phyloP scores from a whole-genome alignment of 2,113 vertebrate genomes.

The Varanus komodoensis region DNA sequence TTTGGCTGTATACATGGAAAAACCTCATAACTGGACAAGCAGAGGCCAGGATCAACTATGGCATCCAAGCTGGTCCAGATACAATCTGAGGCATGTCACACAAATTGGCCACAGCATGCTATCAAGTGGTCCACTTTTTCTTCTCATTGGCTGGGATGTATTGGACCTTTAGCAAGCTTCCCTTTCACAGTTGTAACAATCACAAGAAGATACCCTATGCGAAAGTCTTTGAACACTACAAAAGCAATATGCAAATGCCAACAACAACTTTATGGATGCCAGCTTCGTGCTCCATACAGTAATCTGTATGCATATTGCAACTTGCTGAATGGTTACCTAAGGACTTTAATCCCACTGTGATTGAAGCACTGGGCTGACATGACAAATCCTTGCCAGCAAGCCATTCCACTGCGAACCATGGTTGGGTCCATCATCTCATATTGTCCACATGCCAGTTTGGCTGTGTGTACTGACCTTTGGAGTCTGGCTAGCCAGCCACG shows the following conservation, averaged over 20 bases:
- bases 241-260: neutral
- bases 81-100: too few species aligned
- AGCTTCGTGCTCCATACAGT: neutral
- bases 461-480: neutral
- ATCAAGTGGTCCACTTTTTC: too few species aligned
- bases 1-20: too few species aligned
- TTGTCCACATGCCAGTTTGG: neutral
- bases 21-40: too few species aligned
- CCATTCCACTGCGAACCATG: neutral
- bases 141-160: too few species aligned
- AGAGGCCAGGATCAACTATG: neutral
- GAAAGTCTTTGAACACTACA: neutral
- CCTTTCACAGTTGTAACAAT: neutral
- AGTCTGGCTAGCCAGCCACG: neutral
- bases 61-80: too few species aligned
- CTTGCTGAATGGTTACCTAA: neutral
- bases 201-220: neutral
- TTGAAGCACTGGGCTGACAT: neutral
- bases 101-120: too few species aligned
- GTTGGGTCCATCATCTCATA: neutral
- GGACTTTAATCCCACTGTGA: neutral
- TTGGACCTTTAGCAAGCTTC: too few species aligned
- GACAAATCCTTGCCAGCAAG: neutral
- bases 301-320: neutral
- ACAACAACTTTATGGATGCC: neutral